phyloP scores from a whole-genome alignment of 2,113 vertebrate species.

The Junco hyemalis region DNA sequence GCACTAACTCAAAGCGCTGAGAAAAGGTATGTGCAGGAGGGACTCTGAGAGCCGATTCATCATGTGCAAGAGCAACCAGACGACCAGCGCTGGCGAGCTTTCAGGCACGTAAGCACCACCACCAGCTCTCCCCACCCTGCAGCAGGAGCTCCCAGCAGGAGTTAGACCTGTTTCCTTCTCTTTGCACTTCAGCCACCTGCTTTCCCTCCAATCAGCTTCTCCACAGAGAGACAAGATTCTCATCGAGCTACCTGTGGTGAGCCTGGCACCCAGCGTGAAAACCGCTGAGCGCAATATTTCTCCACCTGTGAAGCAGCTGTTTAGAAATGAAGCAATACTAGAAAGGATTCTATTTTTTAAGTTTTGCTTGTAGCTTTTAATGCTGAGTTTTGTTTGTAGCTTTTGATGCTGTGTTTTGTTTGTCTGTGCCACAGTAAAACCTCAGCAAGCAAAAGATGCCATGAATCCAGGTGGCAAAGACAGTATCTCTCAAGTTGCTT shows the following conservation, averaged over 20 bases:
- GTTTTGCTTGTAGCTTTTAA: neutral
- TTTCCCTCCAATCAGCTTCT: constrained; percentile 2
- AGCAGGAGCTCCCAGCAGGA: neutral
- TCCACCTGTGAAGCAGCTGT: neutral
- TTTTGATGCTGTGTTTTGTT: neutral
- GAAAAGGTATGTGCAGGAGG: constrained; percentile 40
- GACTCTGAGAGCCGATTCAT: neutral
- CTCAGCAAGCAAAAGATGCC: neutral
- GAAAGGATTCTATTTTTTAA: neutral
- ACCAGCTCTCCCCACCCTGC: neutral
- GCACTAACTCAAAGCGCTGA: fast-evolving
- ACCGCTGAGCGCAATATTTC: neutral
- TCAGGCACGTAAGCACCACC: constrained; percentile 38
- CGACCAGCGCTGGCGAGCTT: neutral
- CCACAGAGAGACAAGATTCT: neutral
- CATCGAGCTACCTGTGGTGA: neutral
- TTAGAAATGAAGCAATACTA: neutral
- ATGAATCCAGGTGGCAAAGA: neutral
- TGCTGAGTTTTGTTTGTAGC: neutral
- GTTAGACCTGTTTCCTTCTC: constrained; percentile 20
- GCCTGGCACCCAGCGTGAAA: neutral
- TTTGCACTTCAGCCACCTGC: neutral
- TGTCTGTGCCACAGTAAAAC: neutral
- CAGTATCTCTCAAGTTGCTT: neutral
- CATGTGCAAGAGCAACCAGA: neutral